Evolutionary conservation across 2,888 invertebrate genomes (phyloP).

Genomic region (Drosophila greeni): DNA sequence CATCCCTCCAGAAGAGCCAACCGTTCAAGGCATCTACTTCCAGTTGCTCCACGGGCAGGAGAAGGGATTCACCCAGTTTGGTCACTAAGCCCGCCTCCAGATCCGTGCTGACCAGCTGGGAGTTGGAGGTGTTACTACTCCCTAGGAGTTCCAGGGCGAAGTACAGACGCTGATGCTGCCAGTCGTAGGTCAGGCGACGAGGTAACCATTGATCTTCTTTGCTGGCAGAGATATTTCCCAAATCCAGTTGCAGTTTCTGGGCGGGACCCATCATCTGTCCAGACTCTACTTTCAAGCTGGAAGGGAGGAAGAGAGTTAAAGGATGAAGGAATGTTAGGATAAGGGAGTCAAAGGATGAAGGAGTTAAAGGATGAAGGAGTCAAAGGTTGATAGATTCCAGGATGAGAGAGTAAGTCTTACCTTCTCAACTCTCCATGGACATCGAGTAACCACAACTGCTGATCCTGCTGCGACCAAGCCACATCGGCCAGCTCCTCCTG

Average conservation of each 20-base stretch:
- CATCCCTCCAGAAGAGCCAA: slow-evolving; percentile 86
- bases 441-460: slow-evolving; percentile 88
- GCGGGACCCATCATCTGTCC: slow-evolving; percentile 20
- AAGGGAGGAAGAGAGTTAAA: not conserved
- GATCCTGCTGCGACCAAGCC: slow-evolving; percentile 86
- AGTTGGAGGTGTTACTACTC: slow-evolving; percentile 1
- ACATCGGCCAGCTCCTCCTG: slow-evolving; percentile 82
- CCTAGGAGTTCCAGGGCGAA: slow-evolving; percentile 85
- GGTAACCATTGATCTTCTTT: slow-evolving; percentile 81
- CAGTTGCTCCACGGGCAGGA: slow-evolving; percentile 85
- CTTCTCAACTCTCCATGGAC: slow-evolving; percentile 83
- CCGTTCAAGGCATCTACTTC: slow-evolving; percentile 96
- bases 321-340: no score
- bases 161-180: slow-evolving; percentile 92
- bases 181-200: slow-evolving; percentile 89
- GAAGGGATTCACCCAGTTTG: slow-evolving; percentile 5
- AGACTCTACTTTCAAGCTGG: slow-evolving; percentile 13
- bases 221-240: not conserved
- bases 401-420: slow-evolving; percentile 44
- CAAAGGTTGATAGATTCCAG: not conserved
- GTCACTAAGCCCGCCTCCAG: slow-evolving; percentile 19
- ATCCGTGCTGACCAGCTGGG: slow-evolving; percentile 36
- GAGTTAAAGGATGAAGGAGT: not conserved
- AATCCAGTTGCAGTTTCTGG: slow-evolving; percentile 56
- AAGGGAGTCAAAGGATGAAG: no score